Evolutionary conservation across 1,140 invertebrate genomes (phyloP).

Genomic region (Hetaerina americana): DNA sequence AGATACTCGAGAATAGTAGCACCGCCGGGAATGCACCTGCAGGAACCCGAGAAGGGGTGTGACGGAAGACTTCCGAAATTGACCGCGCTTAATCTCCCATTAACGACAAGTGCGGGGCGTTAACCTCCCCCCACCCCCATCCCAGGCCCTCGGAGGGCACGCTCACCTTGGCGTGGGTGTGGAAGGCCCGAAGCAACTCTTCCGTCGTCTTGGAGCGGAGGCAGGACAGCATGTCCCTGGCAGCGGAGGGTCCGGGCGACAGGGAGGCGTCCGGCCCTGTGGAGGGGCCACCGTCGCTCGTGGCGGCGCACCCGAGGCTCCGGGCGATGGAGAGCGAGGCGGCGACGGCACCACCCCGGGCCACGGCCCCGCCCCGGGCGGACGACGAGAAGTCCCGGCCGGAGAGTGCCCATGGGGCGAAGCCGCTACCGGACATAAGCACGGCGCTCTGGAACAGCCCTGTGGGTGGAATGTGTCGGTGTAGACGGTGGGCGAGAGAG

Average conservation of each 20-base stretch:
- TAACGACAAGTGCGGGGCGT: neutral
- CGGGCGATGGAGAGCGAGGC: constrained; percentile 42
- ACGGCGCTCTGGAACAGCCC: constrained; percentile 52
- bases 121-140: neutral
- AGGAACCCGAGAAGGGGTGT: no score
- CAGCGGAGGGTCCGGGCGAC: constrained; percentile 17
- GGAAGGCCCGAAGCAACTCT: constrained; percentile 41
- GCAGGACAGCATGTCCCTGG: constrained; percentile 37
- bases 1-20: no score
- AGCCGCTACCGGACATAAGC: constrained; percentile 55
- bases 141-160: no score
- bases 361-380: constrained; percentile 15
- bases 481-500: no score
- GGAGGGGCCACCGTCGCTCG: no score
- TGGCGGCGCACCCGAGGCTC: constrained; percentile 36
- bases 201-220: constrained; percentile 40
- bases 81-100: no score
- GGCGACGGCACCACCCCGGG: constrained; percentile 26
- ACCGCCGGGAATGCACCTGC: no score
- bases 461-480: constrained; percentile 16
- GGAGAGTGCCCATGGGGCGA: constrained; percentile 40
- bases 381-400: constrained; percentile 15
- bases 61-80: no score
- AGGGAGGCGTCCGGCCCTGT: neutral
- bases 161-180: constrained; percentile 39